These are phyloP conservation scores for Psilopogon haemacephalus DNA, from an alignment of 2,113 vertebrate species.

Conservation along the genomic window DNA sequence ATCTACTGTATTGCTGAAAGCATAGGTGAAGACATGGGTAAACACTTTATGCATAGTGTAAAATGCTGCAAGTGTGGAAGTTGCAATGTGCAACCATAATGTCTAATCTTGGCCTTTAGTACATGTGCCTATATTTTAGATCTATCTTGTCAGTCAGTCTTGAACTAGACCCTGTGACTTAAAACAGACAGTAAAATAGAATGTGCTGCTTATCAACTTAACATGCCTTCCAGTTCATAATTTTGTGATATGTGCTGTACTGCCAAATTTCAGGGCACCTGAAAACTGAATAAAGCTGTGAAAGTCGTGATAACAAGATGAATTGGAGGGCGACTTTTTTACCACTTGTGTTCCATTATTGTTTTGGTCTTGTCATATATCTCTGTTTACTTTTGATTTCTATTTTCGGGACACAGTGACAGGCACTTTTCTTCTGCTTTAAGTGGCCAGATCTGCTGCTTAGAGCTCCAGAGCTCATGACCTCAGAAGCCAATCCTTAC, in stretches of 20 bases:
- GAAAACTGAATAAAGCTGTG: neutral
- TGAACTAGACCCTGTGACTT: neutral
- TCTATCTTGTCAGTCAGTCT: neutral
- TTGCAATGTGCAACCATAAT: neutral
- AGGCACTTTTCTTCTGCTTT: neutral
- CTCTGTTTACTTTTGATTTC: neutral
- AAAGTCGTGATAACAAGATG: neutral
- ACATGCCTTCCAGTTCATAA: neutral
- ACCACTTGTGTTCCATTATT: neutral
- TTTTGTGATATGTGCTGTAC: neutral
- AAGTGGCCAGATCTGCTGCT: neutral
- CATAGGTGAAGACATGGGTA: neutral
- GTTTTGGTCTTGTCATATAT: neutral
- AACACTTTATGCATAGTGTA: neutral
- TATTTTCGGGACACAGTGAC: neutral
- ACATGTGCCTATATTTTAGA: neutral
- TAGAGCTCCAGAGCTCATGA: neutral
- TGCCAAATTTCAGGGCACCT: neutral
- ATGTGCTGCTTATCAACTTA: neutral
- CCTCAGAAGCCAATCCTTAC: neutral
- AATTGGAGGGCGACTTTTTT: accelerated
- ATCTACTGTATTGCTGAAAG: neutral
- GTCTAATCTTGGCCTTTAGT: neutral
- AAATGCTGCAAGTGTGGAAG: neutral
- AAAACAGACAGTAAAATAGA: neutral